These are phyloP conservation scores for Coptotermes formosanus DNA, from an alignment of 1,140 invertebrate species.

Conservation along the genomic window DNA sequence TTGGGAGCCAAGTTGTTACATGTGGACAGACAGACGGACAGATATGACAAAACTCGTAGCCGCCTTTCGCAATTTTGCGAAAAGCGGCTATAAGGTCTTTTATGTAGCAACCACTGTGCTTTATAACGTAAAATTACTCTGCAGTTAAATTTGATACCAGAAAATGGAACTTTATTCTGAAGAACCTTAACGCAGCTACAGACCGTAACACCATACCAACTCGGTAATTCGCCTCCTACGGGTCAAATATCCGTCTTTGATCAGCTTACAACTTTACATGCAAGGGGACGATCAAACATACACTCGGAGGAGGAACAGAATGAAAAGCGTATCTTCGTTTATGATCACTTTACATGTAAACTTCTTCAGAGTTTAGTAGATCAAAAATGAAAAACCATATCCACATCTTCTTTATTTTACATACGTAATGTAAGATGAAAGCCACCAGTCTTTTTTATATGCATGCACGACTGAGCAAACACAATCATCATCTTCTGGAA, in stretches of 20 bases:
- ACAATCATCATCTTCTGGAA: background rate
- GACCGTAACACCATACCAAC: background rate
- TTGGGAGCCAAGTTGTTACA: too few relatives aligned
- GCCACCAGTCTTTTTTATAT: background rate
- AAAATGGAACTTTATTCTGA: too few relatives aligned
- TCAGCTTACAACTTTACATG: background rate
- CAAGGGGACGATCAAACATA: background rate
- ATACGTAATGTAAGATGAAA: background rate
- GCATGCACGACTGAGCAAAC: background rate
- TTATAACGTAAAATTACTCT: too few relatives aligned
- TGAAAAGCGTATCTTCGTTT: background rate
- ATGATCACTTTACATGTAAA: background rate
- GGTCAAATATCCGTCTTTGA: background rate
- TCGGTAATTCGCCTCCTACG: background rate
- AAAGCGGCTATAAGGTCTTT: too few relatives aligned
- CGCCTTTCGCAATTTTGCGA: too few relatives aligned
- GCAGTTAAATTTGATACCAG: too few relatives aligned
- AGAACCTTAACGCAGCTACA: background rate
- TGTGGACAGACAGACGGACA: too few relatives aligned
- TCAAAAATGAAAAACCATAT: background rate
- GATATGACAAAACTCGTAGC: too few relatives aligned
- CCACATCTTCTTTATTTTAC: background rate
- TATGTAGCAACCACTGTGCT: too few relatives aligned
- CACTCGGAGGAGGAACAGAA: background rate
- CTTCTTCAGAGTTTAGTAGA: background rate